phyloP scores from a whole-genome alignment of 1,140 invertebrate species.

The Proctacanthus coquilletti region DNA sequence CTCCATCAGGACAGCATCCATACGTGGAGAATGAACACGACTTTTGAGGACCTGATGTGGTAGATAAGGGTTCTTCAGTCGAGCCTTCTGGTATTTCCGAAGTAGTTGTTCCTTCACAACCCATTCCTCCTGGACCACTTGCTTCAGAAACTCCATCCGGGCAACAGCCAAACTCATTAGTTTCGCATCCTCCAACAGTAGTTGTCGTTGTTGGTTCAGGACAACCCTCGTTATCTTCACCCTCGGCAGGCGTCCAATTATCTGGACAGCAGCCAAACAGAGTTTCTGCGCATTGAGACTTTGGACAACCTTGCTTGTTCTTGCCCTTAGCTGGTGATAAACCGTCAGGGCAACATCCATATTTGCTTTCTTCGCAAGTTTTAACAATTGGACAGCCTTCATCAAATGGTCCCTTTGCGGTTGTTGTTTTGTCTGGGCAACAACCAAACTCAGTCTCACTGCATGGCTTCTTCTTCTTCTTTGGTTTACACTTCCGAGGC shows the following conservation, averaged over 20 bases:
- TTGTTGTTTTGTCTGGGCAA: slow-evolving; percentile 71
- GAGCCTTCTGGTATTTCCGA: slow-evolving; percentile 31
- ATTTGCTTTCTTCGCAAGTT: slow-evolving; percentile 66
- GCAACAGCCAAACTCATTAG: slow-evolving; percentile 60
- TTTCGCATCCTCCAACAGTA: slow-evolving; percentile 35
- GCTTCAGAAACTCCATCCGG: slow-evolving; percentile 54
- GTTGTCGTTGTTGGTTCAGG: slow-evolving; percentile 41
- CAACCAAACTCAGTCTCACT: slow-evolving; percentile 65
- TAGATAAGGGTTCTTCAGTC: slow-evolving; percentile 3
- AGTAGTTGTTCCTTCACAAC: slow-evolving; percentile 39
- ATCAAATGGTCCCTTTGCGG: slow-evolving; percentile 70
- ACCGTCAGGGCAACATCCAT: slow-evolving; percentile 79
- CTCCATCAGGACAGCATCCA: slow-evolving; percentile 76
- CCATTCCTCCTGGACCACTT: slow-evolving; percentile 45
- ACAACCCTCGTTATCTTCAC: slow-evolving; percentile 72
- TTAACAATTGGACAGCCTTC: slow-evolving; percentile 57
- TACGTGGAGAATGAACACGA: slow-evolving; percentile 57
- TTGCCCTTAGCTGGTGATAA: slow-evolving; percentile 64
- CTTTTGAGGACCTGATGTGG: slow-evolving; percentile 20
- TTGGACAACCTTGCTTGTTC: slow-evolving; percentile 60
- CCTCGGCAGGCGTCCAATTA: slow-evolving; percentile 56
- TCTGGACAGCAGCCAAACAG: slow-evolving; percentile 79
- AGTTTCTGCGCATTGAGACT: slow-evolving; percentile 54
- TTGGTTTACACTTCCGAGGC: slow-evolving; percentile 42
- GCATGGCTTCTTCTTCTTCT: slow-evolving; percentile 43